Percentiles rank a stretch among this genome's conserved stretches.
phyloP scores from a whole-genome alignment of 2,113 vertebrate genomes.

The Stictonetta naevosa region DNA sequence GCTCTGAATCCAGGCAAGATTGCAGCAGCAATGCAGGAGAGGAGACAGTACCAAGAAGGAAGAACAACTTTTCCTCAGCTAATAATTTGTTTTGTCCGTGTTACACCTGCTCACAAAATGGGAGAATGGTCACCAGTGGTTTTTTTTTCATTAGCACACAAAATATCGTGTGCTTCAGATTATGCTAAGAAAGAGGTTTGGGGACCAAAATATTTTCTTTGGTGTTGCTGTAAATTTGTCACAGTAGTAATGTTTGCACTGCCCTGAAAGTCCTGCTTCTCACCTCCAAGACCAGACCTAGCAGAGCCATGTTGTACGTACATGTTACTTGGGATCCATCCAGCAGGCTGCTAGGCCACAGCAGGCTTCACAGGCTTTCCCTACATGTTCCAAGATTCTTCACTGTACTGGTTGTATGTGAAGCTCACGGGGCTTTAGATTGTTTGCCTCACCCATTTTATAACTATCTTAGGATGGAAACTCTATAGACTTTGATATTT shows the following conservation, averaged over 20 bases:
- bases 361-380: background rate
- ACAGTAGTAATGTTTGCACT: background rate
- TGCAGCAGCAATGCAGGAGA: background rate
- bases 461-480: background rate
- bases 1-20: background rate
- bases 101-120: rapidly evolving
- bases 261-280: background rate
- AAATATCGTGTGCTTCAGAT: background rate
- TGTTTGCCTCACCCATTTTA: background rate
- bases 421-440: background rate
- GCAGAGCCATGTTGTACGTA: background rate
- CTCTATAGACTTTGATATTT: background rate
- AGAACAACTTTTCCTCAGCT: background rate
- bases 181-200: background rate
- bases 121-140: background rate
- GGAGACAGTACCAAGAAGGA: background rate
- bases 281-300: background rate
- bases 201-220: background rate
- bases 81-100: background rate
- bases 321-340: background rate
- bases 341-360: background rate
- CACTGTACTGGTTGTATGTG: background rate
- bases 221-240: background rate
- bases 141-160: background rate
- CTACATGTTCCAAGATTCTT: background rate